Evolutionary conservation across 1,140 invertebrate species (phyloP).

Genomic region (Cyclina sinensis): DNA sequence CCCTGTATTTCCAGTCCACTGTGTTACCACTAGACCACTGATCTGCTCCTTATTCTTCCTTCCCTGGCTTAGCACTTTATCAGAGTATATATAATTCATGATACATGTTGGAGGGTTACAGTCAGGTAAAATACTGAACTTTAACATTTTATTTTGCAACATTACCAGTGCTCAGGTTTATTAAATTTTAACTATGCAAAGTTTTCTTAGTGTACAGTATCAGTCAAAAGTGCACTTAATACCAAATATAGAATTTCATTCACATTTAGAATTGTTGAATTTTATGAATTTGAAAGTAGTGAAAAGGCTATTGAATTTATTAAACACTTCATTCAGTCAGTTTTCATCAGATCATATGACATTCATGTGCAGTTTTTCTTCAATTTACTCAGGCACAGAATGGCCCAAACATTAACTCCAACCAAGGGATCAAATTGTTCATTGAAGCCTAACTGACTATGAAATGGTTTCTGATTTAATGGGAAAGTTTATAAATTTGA

Average conservation of each 20-base stretch:
- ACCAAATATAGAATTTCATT: neutral
- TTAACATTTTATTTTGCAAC: too few species aligned
- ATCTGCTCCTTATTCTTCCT: too few species aligned
- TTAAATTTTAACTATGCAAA: too few species aligned
- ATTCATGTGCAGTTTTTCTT: constrained; percentile 17
- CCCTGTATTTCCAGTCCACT: too few species aligned
- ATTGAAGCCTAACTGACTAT: neutral
- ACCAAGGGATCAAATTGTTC: constrained; percentile 15
- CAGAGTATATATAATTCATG: too few species aligned
- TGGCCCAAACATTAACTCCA: neutral
- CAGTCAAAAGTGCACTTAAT: neutral
- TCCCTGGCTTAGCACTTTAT: too few species aligned
- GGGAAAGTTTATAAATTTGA: neutral
- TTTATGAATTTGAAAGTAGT: neutral
- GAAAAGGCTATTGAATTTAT: constrained; percentile 14
- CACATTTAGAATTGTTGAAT: neutral
- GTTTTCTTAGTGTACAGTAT: too few species aligned
- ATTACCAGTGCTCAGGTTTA: too few species aligned
- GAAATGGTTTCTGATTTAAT: neutral
- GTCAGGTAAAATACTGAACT: too few species aligned
- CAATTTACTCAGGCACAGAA: neutral
- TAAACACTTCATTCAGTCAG: neutral
- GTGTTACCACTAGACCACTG: too few species aligned
- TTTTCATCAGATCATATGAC: neutral
- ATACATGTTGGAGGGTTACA: too few species aligned